Evolutionary conservation across 2,888 invertebrate species (phyloP), one percentile per base, ranked within the genome.

Genomic region (Apeira syringaria): DNA sequence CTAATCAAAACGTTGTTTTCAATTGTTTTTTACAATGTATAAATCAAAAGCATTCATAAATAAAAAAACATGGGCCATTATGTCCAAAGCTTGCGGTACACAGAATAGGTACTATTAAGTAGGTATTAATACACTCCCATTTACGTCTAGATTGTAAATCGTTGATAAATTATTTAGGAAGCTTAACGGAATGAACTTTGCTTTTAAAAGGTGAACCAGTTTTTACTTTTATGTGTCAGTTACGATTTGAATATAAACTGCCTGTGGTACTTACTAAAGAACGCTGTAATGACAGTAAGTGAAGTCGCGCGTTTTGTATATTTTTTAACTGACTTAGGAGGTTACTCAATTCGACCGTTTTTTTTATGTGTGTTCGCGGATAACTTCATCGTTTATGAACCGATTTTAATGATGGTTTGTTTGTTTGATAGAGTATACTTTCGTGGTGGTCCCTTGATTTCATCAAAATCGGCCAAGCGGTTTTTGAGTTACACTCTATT

Each of bases 161-260:
- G 50, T 51, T 41, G 56, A 60, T 66, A 75, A 75, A 68, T 68
- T 68, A 76, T 78, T 80, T 78, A 80, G 76, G 81, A 77, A 76
- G 73, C 60, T 64, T 64, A 68, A 56, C 37, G 39, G 67, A 43
- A 28, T 69, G 70, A 72, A 78, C 78, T 79, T 72, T 67, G 69
- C 55, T 67, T 59, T 62, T 67, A 60, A 80, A 79, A 83, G 81
- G 85, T 84, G 77, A 84, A 77, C 84, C 66, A 78, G 79, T 81
- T 81, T 74, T 76, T 67, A 68, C 57, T 41, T 59, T 58, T 64
- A 68, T 61, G 64, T 54, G 40, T 29, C 28, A 52, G 56, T 59
- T 63, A 59, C 50, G 53, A 64, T 75, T 77, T 75, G 67, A 73
- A 77, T 79, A 68, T 68, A 66, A 70, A 71, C 65, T 56, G 45